phyloP scores from a whole-genome alignment of 2,113 vertebrate genomes.

The Xyrauchen texanus region DNA sequence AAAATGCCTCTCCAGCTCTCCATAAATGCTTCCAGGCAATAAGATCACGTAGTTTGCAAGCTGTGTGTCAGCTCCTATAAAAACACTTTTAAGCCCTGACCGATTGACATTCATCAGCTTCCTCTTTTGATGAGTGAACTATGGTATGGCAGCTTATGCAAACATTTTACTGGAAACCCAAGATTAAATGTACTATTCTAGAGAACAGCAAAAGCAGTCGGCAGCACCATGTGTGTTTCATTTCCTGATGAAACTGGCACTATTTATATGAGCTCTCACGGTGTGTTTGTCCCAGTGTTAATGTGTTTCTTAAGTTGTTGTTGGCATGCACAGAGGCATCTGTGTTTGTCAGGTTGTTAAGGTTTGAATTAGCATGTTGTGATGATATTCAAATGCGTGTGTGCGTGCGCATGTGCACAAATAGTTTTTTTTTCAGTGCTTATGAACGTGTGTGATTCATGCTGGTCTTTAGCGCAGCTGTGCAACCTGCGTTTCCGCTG shows the following conservation, averaged over 20 bases:
- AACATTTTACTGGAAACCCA: constrained; percentile 34
- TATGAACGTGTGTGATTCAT: constrained; percentile 43
- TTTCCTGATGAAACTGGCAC: constrained; percentile 32
- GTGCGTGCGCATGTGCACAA: not conserved
- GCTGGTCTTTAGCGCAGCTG: constrained; percentile 29
- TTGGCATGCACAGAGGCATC: not conserved
- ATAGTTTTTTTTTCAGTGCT: constrained; percentile 1
- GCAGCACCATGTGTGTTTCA: constrained; percentile 19
- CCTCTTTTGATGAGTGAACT: constrained; percentile 49
- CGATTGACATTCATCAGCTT: constrained; percentile 25
- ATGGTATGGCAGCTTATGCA: constrained; percentile 42
- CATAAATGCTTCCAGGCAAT: not conserved
- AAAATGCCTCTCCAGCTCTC: not conserved
- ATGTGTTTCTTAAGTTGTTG: not conserved
- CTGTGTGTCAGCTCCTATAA: not conserved
- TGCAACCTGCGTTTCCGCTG: constrained; percentile 33
- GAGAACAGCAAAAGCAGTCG: not conserved
- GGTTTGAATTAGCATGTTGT: constrained; percentile 12
- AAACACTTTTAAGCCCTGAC: not conserved
- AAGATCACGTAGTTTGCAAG: not conserved
- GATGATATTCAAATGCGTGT: constrained; percentile 3
- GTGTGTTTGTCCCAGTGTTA: constrained; percentile 6
- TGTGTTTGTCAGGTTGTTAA: not conserved
- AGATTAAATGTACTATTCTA: not conserved
- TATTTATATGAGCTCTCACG: not conserved